Evolutionary conservation across 2,888 invertebrate species (phyloP), one percentile per base, ranked within the genome.

Genomic region (Yponomeuta plumbellus): DNA sequence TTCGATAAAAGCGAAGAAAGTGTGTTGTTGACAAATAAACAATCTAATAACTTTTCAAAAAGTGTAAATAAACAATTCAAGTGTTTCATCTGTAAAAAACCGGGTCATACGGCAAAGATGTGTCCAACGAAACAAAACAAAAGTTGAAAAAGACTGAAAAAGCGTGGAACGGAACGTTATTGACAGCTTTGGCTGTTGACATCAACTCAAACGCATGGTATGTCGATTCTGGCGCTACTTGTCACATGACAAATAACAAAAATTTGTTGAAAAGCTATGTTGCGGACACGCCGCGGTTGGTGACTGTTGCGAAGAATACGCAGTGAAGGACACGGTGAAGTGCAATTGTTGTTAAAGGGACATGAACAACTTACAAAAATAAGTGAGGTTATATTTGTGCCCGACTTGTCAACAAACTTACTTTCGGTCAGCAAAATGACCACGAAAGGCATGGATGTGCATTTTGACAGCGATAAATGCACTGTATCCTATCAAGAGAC

Each of bases 281-380:
- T 68, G 69, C n/a, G 63, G 63, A 40, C 63, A 40, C 39, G 17
- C 65, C 66, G 11, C 59, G 65, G 61, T 63, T 62, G 23, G 66
- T 69, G 17, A 66, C 67, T 57, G 68, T 67, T 10, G 70, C 69
- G 11, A 69, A 70, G 68, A 39, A 64, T 68, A 56, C 40, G 40
- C 64, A 70, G 64, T 67, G 66, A 68, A 20, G 68, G 70, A 67
- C 68, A 68, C 52, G 71, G 69, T 68, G 68, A 71, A 3, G 67
- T 69, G 20, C 62, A 70, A 57, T 52, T 70, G n/a, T 67, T 66
- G 61, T 68, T 71, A 20, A 64, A 67, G 52, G 61, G 59, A 44
- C n/a, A 66, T 11, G 39, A 59, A 23, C 22, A 40, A 61, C 20
- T 34, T 61, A 61, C 61, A 61, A 52, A 66, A 61, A 40, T 66